Evolutionary conservation across 2,888 invertebrate genomes (phyloP), one percentile per base, ranked within the genome.

Genomic region (Perizoma flavofasciatum): DNA sequence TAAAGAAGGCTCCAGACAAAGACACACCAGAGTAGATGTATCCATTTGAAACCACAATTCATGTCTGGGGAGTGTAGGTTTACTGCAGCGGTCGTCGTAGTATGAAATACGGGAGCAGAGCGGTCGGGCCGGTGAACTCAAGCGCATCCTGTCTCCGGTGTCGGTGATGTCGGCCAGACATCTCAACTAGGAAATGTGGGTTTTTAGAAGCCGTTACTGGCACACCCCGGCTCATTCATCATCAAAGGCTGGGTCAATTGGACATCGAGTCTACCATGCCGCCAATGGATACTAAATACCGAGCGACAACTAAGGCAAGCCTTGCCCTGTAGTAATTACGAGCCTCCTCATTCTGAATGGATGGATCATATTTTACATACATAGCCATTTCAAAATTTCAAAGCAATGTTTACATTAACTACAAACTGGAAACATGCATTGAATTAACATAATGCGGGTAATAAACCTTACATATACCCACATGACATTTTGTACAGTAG

Each of bases 181-280:
- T 81, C 86, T 88, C 72, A 85, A 87, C 85, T 85, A 82, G 89
- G 89, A 83, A 88, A 89, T 87, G 86, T 86, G 77, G 84, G 89
- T 88, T 89, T 88, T 87, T 79, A 89, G 86, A 84, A 84, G 82
- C 75, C 82, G 85, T 86, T 84, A 88, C 81, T 82, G 75, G 85
- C 82, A 82, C 86, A 80, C 75, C 81, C 81, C 77, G 77, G 76
- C 78, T 76, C 76, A 74, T 77, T 78, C 78, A 82, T 83, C 83
- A 83, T 79, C 78, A 78, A n/a, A 66, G 75, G 83, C 79, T 73
- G 80, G 87, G 86, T 89, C 85, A 86, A 82, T 81, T 78, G 82
- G 78, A 73, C 75, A 72, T 77, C 77, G 75, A 71, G 68, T 76
- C 74, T 77, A 75, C 76, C 74, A 78, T 72, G 71, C 77, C 66